Conservation (phyloP, 2,888 invertebrate species). For the Leptarthrus brevirostris region DNA sequence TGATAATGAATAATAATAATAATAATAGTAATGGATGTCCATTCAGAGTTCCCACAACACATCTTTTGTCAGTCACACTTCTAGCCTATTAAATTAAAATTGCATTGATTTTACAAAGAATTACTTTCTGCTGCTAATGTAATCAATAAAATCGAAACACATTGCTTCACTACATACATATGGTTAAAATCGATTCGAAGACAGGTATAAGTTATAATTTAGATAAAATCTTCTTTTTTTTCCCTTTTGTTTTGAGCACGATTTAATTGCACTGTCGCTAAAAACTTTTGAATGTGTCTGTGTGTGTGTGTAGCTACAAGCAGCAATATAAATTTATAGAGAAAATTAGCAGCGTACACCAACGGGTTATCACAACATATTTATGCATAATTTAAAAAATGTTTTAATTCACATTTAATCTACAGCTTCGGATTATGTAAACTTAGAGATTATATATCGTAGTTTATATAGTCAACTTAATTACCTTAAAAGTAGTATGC, state of each 20-base stretch:
- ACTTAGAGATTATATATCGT: slow-evolving; percentile 43
- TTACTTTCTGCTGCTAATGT: slow-evolving; percentile 31
- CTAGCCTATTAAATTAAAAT: slow-evolving; percentile 41
- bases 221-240: slow-evolving; percentile 5
- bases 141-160: slow-evolving; percentile 19
- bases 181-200: slow-evolving; percentile 16
- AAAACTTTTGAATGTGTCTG: not conserved
- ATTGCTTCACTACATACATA: not conserved
- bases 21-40: slow-evolving; percentile 41
- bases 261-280: slow-evolving; percentile 37
- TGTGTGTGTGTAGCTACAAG: slow-evolving; percentile 42
- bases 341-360: slow-evolving; percentile 44
- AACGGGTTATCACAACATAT: slow-evolving; percentile 44
- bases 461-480: slow-evolving; percentile 36
- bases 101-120: slow-evolving; percentile 47
- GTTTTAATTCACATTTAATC: slow-evolving; percentile 26
- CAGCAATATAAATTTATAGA: slow-evolving; percentile 3
- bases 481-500: slow-evolving; percentile 37
- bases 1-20: slow-evolving; percentile 15
- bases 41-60: slow-evolving; percentile 18
- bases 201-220: slow-evolving; percentile 1
- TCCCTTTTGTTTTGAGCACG: slow-evolving; percentile 26
- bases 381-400: slow-evolving; percentile 38
- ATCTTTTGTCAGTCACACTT: slow-evolving; percentile 28
- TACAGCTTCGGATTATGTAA: slow-evolving; percentile 31